Base-by-base conservation (phyloP, 2,113 vertebrate species). In the Corythaeola cristata region DNA sequence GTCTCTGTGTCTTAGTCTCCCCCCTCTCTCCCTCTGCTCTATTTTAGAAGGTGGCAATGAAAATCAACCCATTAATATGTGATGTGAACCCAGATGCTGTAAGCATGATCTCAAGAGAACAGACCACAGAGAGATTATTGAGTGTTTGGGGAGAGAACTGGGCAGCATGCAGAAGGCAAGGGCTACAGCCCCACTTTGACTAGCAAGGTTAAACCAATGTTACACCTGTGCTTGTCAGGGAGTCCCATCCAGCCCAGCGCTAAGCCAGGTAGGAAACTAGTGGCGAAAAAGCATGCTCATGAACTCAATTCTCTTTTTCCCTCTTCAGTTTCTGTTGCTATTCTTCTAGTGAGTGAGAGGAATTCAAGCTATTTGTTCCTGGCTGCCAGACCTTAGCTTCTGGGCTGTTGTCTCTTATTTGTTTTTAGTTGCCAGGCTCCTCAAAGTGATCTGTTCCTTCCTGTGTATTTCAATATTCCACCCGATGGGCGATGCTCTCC, bases 401-500 rank as follows among this genome's bases (percentile, higher is more conserved):
- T 96, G 81, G 87, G 69, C 81, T 93, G 49, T 66, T 79, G 81
- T 82, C 58, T 95, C 12, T 88, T 97, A 78, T 64, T 95, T 96
- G 93, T 68, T 96, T 91, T 85, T 16, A 82, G 93, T 94, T 96
- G 60, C 94, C 76, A 92, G 62, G 93, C 33, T 95, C 78, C 84
- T 94, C 33, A 15, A 22, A 68, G 66, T 85, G 93, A 82, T 81
- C 89, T 91, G 8, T 96, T 88, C 71, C 68, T 83, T 92, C 86
- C 79, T 63, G 18, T 8, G 1, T 44, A 55, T 85, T 95, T 93
- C 63, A 76, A 53, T 77, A 66, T 93, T 93, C 50, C 28, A 69
- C 67, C 88, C 85, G 50, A 76, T 49, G 26, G 94, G 41, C 58
- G 79, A 44, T 7, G 24, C 32, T 76, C 33, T 87, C 67, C 66